Conservation (phyloP, 2,113 vertebrate species). For the Platycercus adscitus region DNA sequence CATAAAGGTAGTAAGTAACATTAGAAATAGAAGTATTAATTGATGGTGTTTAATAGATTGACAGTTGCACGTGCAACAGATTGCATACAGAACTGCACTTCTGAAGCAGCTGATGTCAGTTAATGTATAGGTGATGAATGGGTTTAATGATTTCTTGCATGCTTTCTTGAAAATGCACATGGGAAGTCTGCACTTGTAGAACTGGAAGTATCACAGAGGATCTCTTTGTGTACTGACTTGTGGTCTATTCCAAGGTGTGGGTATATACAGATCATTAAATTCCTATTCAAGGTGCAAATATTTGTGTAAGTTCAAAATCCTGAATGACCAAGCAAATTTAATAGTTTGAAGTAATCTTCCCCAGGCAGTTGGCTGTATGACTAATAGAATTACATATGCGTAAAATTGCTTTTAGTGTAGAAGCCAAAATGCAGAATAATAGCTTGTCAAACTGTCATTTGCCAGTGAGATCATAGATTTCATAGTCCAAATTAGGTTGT, state of each 20-base stretch:
- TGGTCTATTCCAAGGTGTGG: conserved; percentile 6
- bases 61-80: conserved; percentile 10
- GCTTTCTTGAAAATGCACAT: conserved; percentile 2
- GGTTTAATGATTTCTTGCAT: conserved; percentile 25
- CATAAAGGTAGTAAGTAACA: neutral
- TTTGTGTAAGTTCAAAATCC: conserved; percentile 65
- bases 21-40: conserved; percentile 43
- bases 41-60: conserved; percentile 24
- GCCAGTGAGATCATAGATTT: conserved; percentile 80
- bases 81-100: neutral
- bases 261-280: conserved; percentile 9
- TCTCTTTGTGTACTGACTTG: neutral
- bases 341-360: conserved; percentile 66
- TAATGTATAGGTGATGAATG: conserved; percentile 36
- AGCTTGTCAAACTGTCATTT: conserved; percentile 81
- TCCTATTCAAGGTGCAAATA: conserved; percentile 51
- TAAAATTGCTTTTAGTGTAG: conserved; percentile 73
- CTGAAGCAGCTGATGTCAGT: conserved; percentile 39
- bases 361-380: conserved; percentile 72
- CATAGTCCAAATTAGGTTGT: conserved; percentile 80
- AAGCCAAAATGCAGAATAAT: conserved; percentile 80
- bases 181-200: neutral
- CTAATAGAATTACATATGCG: conserved; percentile 72
- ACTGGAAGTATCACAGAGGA: neutral
- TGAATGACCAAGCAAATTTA: conserved; percentile 73